Conservation (phyloP, 2,113 vertebrate genomes). For the Camelus bactrianus region DNA sequence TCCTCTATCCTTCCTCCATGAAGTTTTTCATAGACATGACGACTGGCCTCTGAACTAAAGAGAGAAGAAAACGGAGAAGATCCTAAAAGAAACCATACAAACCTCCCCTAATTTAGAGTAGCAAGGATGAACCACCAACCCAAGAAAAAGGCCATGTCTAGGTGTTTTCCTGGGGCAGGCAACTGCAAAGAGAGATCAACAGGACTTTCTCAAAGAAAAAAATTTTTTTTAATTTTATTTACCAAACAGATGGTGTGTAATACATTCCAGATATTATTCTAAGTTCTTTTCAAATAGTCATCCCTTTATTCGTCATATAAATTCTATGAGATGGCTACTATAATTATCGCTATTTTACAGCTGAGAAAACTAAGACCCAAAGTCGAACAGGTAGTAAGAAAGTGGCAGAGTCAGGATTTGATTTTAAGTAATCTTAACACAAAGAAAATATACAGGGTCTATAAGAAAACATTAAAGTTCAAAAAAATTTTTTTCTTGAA, state of each 20-base stretch:
- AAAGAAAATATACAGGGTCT: background rate
- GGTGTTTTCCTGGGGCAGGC: background rate
- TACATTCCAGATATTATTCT: background rate
- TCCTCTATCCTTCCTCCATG: background rate
- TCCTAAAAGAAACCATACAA: background rate
- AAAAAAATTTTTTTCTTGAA: background rate
- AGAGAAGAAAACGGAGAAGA: constrained; percentile 4
- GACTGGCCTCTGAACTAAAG: background rate
- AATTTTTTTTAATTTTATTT: background rate
- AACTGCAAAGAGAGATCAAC: background rate
- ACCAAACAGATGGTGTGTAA: background rate
- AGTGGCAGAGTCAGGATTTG: background rate
- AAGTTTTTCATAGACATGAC: background rate
- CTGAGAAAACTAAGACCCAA: background rate
- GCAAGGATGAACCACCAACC: background rate
- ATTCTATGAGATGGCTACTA: background rate
- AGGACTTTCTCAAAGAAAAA: background rate
- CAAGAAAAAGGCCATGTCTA: background rate
- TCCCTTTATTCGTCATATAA: background rate
- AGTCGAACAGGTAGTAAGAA: background rate
- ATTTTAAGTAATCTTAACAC: background rate
- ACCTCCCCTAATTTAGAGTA: background rate
- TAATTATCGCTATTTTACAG: background rate
- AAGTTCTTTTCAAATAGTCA: constrained; percentile 20
- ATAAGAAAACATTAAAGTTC: background rate